A percentile compares a stretch with the other conserved stretches of the same genome.
These are phyloP conservation scores for Nerophis ophidion DNA, from an alignment of 2,113 vertebrate genomes.

Conservation along the genomic window DNA sequence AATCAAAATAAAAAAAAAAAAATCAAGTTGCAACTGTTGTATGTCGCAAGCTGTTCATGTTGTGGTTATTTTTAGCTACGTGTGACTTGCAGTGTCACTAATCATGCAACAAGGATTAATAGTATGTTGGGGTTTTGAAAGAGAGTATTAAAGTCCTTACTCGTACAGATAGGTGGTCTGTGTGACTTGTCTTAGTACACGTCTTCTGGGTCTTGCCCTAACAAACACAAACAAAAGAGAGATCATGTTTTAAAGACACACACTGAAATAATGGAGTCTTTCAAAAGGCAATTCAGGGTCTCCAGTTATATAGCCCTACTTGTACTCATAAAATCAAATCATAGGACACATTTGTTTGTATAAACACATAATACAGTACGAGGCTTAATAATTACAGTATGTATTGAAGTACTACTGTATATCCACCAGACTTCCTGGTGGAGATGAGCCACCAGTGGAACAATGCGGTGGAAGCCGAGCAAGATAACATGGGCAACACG, in stretches of 20 bases:
- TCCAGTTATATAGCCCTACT: too few species aligned
- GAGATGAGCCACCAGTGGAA: background rate
- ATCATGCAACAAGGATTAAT: background rate
- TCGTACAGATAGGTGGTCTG: background rate
- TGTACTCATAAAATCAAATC: background rate
- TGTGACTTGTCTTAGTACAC: constrained; percentile 36
- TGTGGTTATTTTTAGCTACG: constrained; percentile 22
- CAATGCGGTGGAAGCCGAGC: constrained; percentile 22
- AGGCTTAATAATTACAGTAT: background rate
- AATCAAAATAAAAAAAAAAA: constrained; percentile 59
- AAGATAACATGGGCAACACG: constrained; percentile 66
- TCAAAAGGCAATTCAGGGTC: constrained; percentile 39
- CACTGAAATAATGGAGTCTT: constrained; percentile 4
- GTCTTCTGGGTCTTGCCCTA: constrained; percentile 48
- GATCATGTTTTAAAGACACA: background rate
- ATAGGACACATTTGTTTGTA: too few species aligned
- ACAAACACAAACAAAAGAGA: background rate
- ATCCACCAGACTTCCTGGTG: background rate
- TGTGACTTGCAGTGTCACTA: background rate
- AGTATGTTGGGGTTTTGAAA: background rate
- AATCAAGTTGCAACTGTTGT: constrained; percentile 45
- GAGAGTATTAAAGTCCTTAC: too few species aligned
- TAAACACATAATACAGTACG: too few species aligned
- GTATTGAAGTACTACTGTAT: constrained; percentile 10
- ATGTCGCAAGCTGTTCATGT: constrained; percentile 45